These are phyloP conservation scores for Neria commutata DNA, from an alignment of 2,888 invertebrate genomes.

Conservation along the genomic window DNA sequence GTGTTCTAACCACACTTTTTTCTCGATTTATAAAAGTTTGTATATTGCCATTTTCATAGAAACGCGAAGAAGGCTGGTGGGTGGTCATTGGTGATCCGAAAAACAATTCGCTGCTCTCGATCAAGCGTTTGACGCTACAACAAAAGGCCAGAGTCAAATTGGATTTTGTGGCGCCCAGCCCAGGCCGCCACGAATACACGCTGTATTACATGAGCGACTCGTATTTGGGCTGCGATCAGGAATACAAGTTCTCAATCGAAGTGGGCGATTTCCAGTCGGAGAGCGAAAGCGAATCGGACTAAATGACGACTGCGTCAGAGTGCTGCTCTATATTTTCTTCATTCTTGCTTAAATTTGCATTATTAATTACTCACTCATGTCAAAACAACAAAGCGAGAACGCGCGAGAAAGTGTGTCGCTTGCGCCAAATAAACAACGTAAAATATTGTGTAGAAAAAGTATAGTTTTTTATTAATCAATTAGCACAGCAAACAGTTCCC, in stretches of 20 bases:
- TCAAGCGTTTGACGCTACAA: conserved; percentile 93
- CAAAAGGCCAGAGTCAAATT: conserved; percentile 82
- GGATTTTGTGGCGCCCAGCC: conserved; percentile 86
- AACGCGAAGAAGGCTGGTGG: conserved; percentile 96
- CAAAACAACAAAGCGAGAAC: too few relatives aligned
- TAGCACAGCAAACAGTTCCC: too few relatives aligned
- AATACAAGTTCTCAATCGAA: conserved; percentile 90
- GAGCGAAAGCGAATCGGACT: conserved; percentile 67
- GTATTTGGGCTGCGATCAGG: conserved; percentile 99
- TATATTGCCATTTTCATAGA: conserved; percentile 63
- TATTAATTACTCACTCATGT: too few relatives aligned
- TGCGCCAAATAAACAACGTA: too few relatives aligned
- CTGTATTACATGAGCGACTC: conserved; percentile 99
- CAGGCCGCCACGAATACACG: conserved; percentile 89
- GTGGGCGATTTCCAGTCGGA: conserved; percentile 78
- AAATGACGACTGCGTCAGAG: conserved; percentile 33
- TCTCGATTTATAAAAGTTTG: background rate
- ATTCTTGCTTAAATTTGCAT: conserved; percentile 15
- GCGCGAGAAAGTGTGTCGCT: too few relatives aligned
- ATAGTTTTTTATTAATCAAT: too few relatives aligned
- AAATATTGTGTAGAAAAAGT: too few relatives aligned
- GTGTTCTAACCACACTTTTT: background rate
- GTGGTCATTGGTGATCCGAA: conserved; percentile 98
- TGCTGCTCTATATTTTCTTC: background rate
- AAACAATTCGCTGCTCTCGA: conserved; percentile 91